phyloP scores from a whole-genome alignment of 1,140 invertebrate genomes.

The Wasmannia auropunctata region DNA sequence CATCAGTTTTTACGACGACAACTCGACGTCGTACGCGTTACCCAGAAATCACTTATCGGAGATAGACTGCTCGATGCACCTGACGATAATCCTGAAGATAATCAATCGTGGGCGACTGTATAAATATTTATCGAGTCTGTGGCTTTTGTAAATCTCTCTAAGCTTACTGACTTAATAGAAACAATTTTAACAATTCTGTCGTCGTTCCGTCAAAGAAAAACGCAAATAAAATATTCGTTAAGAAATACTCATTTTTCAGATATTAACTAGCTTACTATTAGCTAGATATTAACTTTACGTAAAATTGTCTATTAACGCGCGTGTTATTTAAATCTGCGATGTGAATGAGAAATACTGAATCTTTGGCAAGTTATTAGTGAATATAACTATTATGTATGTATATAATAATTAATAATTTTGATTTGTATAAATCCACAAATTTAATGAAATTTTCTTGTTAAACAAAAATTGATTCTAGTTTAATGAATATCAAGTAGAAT shows the following conservation, averaged over 20 bases:
- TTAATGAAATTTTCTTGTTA: not conserved
- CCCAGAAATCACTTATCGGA: conserved; percentile 20
- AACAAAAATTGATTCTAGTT: not conserved
- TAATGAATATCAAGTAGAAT: not conserved
- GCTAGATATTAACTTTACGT: not conserved
- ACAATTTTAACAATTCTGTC: not conserved
- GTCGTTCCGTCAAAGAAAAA: not conserved
- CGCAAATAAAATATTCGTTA: not conserved
- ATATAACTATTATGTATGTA: too few species aligned
- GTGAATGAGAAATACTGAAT: not conserved
- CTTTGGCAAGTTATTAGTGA: not conserved
- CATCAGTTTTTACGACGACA: not conserved
- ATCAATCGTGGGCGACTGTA: not conserved
- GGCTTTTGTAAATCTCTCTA: not conserved
- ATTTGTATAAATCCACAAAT: not conserved
- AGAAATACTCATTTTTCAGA: not conserved
- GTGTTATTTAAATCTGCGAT: not conserved
- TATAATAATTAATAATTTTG: not conserved
- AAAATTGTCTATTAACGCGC: not conserved
- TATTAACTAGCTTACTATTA: too few species aligned
- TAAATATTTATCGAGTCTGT: conserved; percentile 9
- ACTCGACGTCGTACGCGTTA: not conserved
- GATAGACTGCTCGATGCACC: conserved; percentile 2
- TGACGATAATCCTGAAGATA: conserved; percentile 19
- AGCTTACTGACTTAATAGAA: not conserved